These are phyloP conservation scores for Sorex maritimensis DNA, from an alignment of 2,797 vertebrate species.

Conservation along the genomic window DNA sequence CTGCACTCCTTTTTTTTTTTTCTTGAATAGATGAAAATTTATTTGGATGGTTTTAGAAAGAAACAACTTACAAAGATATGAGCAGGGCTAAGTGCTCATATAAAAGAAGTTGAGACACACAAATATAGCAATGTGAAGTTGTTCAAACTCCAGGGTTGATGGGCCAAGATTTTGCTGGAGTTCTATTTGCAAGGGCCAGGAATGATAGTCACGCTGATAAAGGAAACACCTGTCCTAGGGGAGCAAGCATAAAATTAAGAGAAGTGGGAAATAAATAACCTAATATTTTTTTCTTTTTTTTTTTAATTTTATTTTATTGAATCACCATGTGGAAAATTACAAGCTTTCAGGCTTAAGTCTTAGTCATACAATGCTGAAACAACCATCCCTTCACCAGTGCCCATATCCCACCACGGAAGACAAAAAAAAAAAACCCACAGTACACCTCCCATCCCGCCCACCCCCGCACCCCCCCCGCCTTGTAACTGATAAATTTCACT, in stretches of 20 bases:
- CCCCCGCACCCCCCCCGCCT: no score
- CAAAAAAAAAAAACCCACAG: no score
- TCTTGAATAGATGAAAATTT: constrained; percentile 32
- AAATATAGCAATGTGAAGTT: neutral
- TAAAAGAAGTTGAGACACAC: neutral
- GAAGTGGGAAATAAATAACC: neutral
- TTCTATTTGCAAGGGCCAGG: neutral
- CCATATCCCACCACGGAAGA: no score
- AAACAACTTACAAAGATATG: neutral
- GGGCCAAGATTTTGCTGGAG: neutral
- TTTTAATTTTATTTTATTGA: no score
- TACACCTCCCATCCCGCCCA: no score
- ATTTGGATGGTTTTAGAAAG: constrained; percentile 16
- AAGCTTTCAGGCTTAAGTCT: no score
- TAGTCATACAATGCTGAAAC: no score
- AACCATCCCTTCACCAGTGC: no score
- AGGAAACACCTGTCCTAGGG: neutral
- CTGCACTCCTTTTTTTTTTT: neutral
- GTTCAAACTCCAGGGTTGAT: neutral
- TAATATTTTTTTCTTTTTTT: no score
- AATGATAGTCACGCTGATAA: neutral
- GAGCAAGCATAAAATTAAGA: neutral
- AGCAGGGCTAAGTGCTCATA: neutral
- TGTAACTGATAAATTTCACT: no score
- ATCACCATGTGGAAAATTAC: no score